Percentiles rank a stretch among this genome's conserved stretches.
phyloP scores from a whole-genome alignment of 2,113 vertebrate species.

The Bettongia penicillata region DNA sequence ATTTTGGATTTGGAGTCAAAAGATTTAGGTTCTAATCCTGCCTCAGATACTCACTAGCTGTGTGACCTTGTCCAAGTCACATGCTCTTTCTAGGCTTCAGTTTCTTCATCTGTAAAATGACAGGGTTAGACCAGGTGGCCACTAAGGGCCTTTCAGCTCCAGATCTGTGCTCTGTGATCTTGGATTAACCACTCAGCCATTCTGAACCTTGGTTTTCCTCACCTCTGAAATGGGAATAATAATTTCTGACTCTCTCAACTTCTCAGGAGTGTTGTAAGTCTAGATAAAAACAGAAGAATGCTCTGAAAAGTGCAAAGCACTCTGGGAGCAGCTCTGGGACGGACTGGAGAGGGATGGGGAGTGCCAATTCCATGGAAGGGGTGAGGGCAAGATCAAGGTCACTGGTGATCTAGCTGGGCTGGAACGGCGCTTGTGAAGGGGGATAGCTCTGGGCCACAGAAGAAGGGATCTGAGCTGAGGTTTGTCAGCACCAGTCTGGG shows the following conservation, averaged over 20 bases:
- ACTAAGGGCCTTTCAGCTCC: background rate
- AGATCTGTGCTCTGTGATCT: background rate
- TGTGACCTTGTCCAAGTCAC: background rate
- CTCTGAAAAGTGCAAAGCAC: background rate
- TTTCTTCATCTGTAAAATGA: background rate
- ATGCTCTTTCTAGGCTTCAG: background rate
- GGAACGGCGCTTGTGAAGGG: background rate
- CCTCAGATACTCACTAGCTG: background rate
- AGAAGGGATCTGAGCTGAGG: background rate
- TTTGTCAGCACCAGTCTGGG: background rate
- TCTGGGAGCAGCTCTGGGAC: background rate
- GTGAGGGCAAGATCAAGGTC: background rate
- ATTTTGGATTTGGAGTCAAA: background rate
- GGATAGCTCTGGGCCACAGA: background rate
- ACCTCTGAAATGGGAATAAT: background rate
- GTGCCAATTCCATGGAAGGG: background rate
- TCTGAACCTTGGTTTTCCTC: background rate
- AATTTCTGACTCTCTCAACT: background rate
- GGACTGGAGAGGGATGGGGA: background rate
- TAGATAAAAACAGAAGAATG: background rate
- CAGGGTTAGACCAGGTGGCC: background rate
- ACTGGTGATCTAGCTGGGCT: background rate
- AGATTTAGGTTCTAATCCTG: background rate
- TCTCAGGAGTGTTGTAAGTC: background rate
- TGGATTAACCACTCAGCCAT: background rate